These are phyloP conservation scores for Cephus sareptanus DNA, from an alignment of 2,888 invertebrate genomes.

Conservation along the genomic window DNA sequence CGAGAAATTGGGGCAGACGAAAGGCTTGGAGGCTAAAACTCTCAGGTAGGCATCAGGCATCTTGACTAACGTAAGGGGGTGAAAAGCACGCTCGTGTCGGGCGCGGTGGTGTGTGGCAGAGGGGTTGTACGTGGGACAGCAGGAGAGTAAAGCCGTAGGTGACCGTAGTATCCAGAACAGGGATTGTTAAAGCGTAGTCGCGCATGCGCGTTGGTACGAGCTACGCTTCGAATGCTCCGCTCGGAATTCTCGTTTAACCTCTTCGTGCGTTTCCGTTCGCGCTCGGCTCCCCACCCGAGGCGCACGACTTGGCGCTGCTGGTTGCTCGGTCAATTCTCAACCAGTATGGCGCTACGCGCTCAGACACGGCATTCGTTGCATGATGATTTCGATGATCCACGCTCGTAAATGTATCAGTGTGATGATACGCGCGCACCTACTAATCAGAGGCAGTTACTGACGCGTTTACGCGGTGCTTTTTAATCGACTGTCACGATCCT, in stretches of 20 bases:
- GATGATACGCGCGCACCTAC: background rate
- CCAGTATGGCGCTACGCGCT: conserved; percentile 64
- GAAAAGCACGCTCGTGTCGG: background rate
- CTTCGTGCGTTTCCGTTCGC: conserved; percentile 12
- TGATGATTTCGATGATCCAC: conserved; percentile 23
- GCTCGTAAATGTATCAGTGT: conserved; percentile 3
- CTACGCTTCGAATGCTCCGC: background rate
- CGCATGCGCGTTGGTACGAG: background rate
- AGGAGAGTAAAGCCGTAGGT: background rate
- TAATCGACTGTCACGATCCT: background rate
- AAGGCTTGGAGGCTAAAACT: conserved; percentile 17
- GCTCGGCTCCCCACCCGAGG: conserved; percentile 9
- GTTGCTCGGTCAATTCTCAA: conserved; percentile 60
- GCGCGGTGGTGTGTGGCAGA: background rate
- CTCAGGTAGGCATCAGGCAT: conserved; percentile 17
- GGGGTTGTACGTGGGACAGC: conserved; percentile 5
- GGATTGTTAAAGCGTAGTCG: background rate
- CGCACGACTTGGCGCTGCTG: conserved; percentile 42
- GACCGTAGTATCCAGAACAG: background rate
- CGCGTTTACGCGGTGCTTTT: background rate
- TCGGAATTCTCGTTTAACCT: background rate
- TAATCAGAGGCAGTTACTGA: background rate
- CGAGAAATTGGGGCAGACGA: conserved; percentile 31
- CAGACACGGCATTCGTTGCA: conserved; percentile 45
- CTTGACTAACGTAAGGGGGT: conserved; percentile 1